phyloP scores from a whole-genome alignment of 2,888 invertebrate genomes.

The Acleris emargana region DNA sequence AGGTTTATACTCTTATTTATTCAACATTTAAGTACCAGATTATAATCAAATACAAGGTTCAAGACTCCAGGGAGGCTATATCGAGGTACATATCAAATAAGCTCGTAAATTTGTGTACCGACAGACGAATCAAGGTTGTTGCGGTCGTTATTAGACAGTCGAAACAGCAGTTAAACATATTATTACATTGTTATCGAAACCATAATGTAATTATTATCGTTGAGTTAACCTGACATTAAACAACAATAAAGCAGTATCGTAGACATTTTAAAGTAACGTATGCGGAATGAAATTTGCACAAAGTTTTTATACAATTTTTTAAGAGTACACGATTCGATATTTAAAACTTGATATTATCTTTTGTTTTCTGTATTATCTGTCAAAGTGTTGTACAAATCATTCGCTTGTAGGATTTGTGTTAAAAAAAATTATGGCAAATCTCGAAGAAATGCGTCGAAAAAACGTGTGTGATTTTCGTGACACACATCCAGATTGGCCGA shows the following conservation, averaged over 20 bases:
- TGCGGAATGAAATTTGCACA: too few species aligned
- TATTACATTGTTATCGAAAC: constrained; percentile 24
- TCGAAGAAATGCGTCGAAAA: too few species aligned
- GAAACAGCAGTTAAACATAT: constrained; percentile 14
- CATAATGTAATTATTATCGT: constrained; percentile 4
- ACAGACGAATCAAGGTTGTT: constrained; percentile 16
- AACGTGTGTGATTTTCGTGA: too few species aligned
- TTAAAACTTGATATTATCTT: too few species aligned
- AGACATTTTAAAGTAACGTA: too few species aligned
- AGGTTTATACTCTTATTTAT: background rate
- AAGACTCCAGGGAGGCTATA: constrained; percentile 12
- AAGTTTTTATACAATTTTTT: too few species aligned
- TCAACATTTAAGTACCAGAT: constrained; percentile 16
- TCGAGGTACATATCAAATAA: constrained; percentile 29
- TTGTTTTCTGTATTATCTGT: too few species aligned
- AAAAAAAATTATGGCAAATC: too few species aligned
- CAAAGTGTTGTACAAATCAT: too few species aligned
- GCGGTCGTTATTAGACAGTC: constrained; percentile 19
- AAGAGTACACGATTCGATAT: too few species aligned
- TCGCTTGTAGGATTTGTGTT: too few species aligned
- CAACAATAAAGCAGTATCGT: background rate
- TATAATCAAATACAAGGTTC: constrained; percentile 11
- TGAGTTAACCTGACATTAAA: constrained; percentile 1
- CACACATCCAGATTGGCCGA: too few species aligned
- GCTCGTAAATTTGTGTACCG: constrained; percentile 23